Base-by-base conservation (phyloP, 2,888 invertebrate genomes). In the Gibbula magus region DNA sequence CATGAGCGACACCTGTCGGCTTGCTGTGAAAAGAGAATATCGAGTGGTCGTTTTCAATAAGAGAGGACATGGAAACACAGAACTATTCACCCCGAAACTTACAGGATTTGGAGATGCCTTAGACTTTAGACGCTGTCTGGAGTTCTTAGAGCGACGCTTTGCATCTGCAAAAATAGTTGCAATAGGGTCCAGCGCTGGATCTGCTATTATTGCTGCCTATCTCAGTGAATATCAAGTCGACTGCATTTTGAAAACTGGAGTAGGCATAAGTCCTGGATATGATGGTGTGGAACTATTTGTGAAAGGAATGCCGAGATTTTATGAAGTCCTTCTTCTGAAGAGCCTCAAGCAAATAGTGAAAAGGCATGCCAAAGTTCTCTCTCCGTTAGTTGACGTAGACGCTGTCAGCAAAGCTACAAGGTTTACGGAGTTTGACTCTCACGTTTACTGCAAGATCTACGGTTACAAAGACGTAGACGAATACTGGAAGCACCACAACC, bases 401-500 rank as follows among this genome's bases (percentile, higher is more conserved):
- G 54, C 52, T 3, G 86, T 83, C 0, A 18, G 82, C 73, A 25
- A 45, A 7, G 54, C 83, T 10, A 61, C 54, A 13, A 78, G 53
- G 2, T 22, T 88, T n/a, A 45, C 20, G 2, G 83, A 86, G 10
- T 81, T 88, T 51, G 78, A 79, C 56, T 8, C 20, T 13, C 73
- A 73, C 1, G 82, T 88, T 8, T 86, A 82, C 78, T 81, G 81
- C 56, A 83, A 80, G 70, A 32, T 83, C 39, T 79, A 83, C 29
- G 75, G 75, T 18, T 82, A 75, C 77, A 70, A 79, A 5, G 75
- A 79, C 61, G 61, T 81, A 25, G 54, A 77, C 0, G 66, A 81
- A 45, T 88, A 87, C 80, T 88, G 88, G 88, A 82, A 85, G 51
- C 35, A 80, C 29, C 86, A 88, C 75, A 84, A 88, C 54, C 88